Conservation (phyloP, 2,888 invertebrate genomes). For the Trichogramma evanescens region DNA sequence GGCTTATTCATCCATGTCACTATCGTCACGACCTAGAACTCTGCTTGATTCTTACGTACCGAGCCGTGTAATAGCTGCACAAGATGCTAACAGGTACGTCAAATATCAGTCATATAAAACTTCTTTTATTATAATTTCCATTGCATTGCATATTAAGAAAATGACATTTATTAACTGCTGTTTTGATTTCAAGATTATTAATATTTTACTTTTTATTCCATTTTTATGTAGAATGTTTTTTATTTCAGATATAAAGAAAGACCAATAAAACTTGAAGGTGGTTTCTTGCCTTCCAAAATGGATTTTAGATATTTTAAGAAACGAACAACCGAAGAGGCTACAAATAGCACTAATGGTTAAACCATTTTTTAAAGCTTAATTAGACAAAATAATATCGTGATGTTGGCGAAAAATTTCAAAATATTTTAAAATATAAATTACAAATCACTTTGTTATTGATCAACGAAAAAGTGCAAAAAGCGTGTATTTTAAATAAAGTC, state of each 20-base stretch:
- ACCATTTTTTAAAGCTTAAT: too few species aligned
- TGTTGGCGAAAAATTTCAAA: too few species aligned
- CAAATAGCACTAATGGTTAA: too few species aligned
- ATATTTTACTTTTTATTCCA: neutral
- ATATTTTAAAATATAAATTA: too few species aligned
- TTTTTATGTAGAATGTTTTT: neutral
- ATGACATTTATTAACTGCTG: neutral
- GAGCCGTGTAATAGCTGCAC: constrained; percentile 41
- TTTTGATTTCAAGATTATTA: neutral
- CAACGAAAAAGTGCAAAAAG: too few species aligned
- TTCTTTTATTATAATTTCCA: neutral
- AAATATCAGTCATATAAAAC: neutral
- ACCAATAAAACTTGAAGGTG: constrained; percentile 40
- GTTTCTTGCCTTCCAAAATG: constrained; percentile 43
- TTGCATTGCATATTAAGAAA: neutral
- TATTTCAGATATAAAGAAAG: constrained; percentile 40
- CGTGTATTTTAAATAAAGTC: too few species aligned
- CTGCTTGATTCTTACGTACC: constrained; percentile 52
- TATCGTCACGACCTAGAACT: constrained; percentile 43
- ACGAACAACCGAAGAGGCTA: constrained; percentile 28
- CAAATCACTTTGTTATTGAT: too few species aligned
- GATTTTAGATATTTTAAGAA: constrained; percentile 38
- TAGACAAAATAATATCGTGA: too few species aligned
- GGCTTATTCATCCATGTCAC: constrained; percentile 24
- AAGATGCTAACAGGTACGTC: constrained; percentile 37